A percentile compares a stretch with the other conserved stretches of the same genome.
These are phyloP conservation scores for Mimumesa dahlbomi DNA, from an alignment of 2,888 invertebrate species.

Conservation along the genomic window DNA sequence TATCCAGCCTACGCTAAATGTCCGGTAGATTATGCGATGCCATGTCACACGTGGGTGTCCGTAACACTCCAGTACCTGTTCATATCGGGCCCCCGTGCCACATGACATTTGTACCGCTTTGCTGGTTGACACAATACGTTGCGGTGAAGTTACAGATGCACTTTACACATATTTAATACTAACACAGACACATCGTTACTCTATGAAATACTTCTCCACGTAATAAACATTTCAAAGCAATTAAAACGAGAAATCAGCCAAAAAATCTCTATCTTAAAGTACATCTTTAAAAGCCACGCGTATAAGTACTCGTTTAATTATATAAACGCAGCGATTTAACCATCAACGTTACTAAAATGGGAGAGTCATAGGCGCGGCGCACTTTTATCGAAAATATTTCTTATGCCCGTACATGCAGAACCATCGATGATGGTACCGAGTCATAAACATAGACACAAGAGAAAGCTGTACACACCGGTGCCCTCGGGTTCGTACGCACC, in stretches of 20 bases:
- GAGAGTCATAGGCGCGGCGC: too few relatives aligned
- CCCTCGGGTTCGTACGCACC: slow-evolving; percentile 20
- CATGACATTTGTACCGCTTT: slow-evolving; percentile 31
- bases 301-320: too few relatives aligned
- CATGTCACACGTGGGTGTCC: slow-evolving; percentile 66
- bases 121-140: slow-evolving; percentile 5
- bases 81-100: slow-evolving; percentile 39
- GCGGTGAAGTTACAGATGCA: neutral
- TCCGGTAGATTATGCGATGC: slow-evolving; percentile 63
- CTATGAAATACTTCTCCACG: too few relatives aligned
- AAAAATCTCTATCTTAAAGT: too few relatives aligned
- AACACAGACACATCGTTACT: too few relatives aligned
- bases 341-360: too few relatives aligned
- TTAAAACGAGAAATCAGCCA: too few relatives aligned
- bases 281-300: too few relatives aligned
- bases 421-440: neutral
- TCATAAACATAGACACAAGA: neutral
- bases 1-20: slow-evolving; percentile 59
- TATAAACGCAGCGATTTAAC: too few relatives aligned
- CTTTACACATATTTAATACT: too few relatives aligned
- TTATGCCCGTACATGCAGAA: neutral
- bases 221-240: too few relatives aligned
- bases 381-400: too few relatives aligned
- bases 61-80: slow-evolving; percentile 37
- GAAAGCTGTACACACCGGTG: slow-evolving; percentile 2